Evolutionary conservation across 2,113 vertebrate genomes (phyloP).

Genomic region (Cephalopholis sonnerati): DNA sequence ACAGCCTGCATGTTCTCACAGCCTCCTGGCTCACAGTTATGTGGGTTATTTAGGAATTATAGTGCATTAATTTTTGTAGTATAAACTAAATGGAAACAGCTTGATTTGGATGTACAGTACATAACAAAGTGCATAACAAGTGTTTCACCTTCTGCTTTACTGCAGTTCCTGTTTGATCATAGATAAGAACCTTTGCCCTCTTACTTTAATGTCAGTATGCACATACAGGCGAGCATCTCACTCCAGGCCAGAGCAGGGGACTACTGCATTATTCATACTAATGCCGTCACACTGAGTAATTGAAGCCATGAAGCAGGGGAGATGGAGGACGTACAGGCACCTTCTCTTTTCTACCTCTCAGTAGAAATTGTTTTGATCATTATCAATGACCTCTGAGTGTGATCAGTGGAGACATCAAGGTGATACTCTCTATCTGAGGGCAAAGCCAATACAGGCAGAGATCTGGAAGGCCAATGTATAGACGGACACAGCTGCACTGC

Average conservation of each 20-base stretch:
- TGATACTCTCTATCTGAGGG: constrained; percentile 47
- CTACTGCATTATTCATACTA: constrained; percentile 68
- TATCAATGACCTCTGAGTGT: constrained; percentile 68
- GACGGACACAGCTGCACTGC: background rate
- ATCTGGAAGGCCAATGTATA: background rate
- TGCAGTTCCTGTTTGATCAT: constrained; percentile 46
- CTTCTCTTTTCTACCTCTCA: constrained; percentile 33
- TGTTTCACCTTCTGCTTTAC: constrained; percentile 15
- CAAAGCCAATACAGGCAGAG: constrained; percentile 19
- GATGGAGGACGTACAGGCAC: constrained; percentile 9
- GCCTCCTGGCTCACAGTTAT: no score
- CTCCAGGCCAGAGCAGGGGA: constrained; percentile 30
- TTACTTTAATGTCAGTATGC: constrained; percentile 47
- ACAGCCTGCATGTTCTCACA: no score
- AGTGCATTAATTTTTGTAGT: no score
- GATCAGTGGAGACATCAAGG: constrained; percentile 66
- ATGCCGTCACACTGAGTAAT: constrained; percentile 57
- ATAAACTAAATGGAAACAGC: no score
- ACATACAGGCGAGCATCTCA: constrained; percentile 6
- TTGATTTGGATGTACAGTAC: constrained; percentile 1
- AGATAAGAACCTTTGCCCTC: constrained; percentile 45
- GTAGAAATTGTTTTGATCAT: constrained; percentile 64
- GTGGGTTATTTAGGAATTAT: no score
- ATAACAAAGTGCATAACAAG: background rate
- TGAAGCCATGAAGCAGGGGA: constrained; percentile 48